Evolutionary conservation across 30 jellyfish, hydroid and myxozoan genomes (phyloP), one percentile per base, ranked within the genome.

Genomic region (Mastigias papua): DNA sequence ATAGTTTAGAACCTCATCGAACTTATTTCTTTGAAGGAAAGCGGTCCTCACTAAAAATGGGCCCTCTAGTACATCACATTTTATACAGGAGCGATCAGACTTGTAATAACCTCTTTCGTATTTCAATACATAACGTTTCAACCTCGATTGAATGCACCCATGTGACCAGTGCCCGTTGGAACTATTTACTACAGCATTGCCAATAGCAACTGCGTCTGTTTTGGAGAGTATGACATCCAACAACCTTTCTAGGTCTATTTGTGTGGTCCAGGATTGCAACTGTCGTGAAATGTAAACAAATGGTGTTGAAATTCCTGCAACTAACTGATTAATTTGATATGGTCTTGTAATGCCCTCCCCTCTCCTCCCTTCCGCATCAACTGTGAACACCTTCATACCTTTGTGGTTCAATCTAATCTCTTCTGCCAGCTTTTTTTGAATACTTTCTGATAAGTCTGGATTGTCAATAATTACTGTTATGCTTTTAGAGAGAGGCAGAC

Each of bases 151-250:
- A 28, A 26, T 86, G 71, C 99, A 90, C 21, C 97, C 97, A 76
- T 93, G 49, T 29, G 91, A 63, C 99, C 99, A 95, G 68, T 42
- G 71, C 6, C 98, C 97, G 1, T 90, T 81, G 15, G 63, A 54
- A 17, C 9, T 21, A 27, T 86, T 79, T 51, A 57, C 77, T 0
- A 82, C 63, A 0, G 99, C 86, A 32, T 94, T 93, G 48, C 98
- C 97, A 62, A 87, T 96, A 25, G 96, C 93, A 32, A 62, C 87
- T 13, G 78, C 90, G 21, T 88, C 73, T 1, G 35, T 60, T n/a
- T 17, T 48, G 25, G 71, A 7, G 15, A 86, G 10, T 42, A 75
- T 20, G 1, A 90, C 91, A 37, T 91, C 94, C 1, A 95, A 17
- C 60, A 90, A 67, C 25, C 99, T 82, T 37, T 90, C 97, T 8